A percentile compares a stretch with the other conserved stretches of the same genome.
These are phyloP conservation scores for Andrena camellia DNA, from an alignment of 2,888 invertebrate species.

Conservation along the genomic window DNA sequence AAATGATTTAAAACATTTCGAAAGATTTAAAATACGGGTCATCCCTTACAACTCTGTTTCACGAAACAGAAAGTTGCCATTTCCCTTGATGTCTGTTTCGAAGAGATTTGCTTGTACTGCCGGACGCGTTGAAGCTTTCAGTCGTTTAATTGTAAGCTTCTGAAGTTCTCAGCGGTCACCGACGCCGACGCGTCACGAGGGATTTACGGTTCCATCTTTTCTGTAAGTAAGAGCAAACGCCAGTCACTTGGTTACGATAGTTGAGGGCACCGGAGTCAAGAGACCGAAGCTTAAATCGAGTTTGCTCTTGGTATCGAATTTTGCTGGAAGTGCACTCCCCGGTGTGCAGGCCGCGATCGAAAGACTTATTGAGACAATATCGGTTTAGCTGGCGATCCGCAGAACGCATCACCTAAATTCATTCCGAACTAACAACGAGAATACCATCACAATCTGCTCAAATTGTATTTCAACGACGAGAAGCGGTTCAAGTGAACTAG, in stretches of 20 bases:
- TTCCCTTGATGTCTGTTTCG: neutral
- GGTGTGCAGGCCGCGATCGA: slow-evolving; percentile 59
- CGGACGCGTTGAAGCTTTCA: neutral
- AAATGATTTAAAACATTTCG: too few species aligned
- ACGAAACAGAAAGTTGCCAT: neutral
- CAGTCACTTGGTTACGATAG: slow-evolving; percentile 58
- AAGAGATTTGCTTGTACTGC: neutral
- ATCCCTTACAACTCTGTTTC: too few species aligned
- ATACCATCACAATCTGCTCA: neutral
- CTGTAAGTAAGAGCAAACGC: slow-evolving; percentile 47
- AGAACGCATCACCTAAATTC: slow-evolving; percentile 53
- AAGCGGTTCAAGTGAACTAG: neutral
- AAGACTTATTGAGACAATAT: slow-evolving; percentile 62
- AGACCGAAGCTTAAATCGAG: slow-evolving; percentile 71
- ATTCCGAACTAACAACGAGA: slow-evolving; percentile 22
- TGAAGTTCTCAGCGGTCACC: slow-evolving; percentile 26
- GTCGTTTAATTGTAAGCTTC: slow-evolving; percentile 40
- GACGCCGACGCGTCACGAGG: slow-evolving; percentile 36
- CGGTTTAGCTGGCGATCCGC: slow-evolving; percentile 38
- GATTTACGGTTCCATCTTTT: slow-evolving; percentile 45
- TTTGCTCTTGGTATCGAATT: slow-evolving; percentile 71
- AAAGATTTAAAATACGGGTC: too few species aligned
- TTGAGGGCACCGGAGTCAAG: slow-evolving; percentile 53
- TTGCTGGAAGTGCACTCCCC: slow-evolving; percentile 60
- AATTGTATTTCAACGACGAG: slow-evolving; percentile 11